Conservation (phyloP, 2,113 vertebrate species). For the Atlantisia rogersi region DNA sequence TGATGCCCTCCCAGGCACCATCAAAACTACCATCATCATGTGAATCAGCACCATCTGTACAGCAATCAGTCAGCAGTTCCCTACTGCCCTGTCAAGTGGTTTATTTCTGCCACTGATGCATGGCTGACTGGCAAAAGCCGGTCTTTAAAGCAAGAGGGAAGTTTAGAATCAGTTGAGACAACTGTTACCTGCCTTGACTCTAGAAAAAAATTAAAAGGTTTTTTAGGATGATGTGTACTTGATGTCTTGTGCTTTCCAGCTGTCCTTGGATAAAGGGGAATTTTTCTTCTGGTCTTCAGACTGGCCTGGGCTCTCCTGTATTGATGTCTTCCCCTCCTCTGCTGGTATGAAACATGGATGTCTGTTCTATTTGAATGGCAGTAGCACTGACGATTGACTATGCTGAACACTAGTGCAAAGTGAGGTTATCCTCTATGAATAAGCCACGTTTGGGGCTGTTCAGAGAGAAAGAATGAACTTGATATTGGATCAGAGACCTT, state of each 20-base stretch:
- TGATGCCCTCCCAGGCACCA: background rate
- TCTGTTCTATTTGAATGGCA: background rate
- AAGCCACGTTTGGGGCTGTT: background rate
- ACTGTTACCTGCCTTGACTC: background rate
- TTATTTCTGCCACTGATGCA: background rate
- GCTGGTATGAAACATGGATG: background rate
- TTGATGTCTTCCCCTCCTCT: background rate
- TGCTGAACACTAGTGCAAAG: background rate
- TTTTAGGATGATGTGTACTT: background rate
- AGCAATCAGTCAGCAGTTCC: slow-evolving; percentile 6
- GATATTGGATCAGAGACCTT: background rate
- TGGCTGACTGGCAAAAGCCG: background rate
- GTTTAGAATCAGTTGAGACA: background rate
- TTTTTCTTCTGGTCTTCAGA: background rate
- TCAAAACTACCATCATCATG: slow-evolving; percentile 1
- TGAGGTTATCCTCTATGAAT: background rate
- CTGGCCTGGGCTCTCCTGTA: background rate
- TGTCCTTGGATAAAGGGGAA: background rate
- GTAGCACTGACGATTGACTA: background rate
- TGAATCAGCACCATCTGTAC: slow-evolving; percentile 13
- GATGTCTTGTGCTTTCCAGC: background rate
- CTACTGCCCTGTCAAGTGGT: background rate
- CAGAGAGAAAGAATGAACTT: background rate
- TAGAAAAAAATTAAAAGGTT: background rate
- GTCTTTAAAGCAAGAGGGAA: background rate